Evolutionary conservation across 1,140 invertebrate species (phyloP).

Genomic region (Aphaenogaster ashmeadi): DNA sequence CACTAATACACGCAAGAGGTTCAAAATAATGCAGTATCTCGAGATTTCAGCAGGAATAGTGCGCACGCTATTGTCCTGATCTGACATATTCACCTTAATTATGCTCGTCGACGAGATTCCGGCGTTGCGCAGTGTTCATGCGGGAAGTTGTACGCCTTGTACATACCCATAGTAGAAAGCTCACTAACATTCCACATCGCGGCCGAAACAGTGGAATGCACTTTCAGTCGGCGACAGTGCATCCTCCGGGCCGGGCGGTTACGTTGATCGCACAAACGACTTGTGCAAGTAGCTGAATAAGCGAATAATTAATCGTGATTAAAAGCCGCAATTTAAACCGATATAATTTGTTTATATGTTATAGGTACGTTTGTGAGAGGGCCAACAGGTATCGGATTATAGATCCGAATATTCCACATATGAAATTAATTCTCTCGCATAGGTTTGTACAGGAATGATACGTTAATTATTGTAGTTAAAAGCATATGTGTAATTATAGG

Average conservation of each 20-base stretch:
- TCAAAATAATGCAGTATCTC: not conserved
- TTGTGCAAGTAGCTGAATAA: conserved; percentile 36
- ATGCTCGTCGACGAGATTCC: conserved; percentile 77
- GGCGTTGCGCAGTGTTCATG: conserved; percentile 65
- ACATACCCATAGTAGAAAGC: conserved; percentile 55
- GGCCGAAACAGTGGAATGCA: conserved; percentile 81
- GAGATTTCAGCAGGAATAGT: conserved; percentile 4
- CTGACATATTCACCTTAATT: conserved; percentile 78
- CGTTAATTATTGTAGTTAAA: not conserved
- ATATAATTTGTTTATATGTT: conserved; percentile 67
- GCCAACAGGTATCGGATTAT: not conserved
- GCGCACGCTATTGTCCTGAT: conserved; percentile 36
- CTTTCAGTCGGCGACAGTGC: conserved; percentile 63
- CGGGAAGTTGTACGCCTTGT: conserved; percentile 72
- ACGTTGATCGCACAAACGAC: conserved; percentile 31
- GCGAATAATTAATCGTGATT: conserved; percentile 60
- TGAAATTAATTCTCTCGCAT: conserved; percentile 15
- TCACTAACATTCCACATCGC: conserved; percentile 69
- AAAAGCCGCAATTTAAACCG: conserved; percentile 54
- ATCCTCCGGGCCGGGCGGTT: conserved; percentile 23
- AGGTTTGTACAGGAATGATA: not conserved
- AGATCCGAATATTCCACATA: not conserved
- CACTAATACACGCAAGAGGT: not conserved
- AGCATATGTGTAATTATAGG: not conserved
- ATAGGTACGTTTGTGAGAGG: conserved; percentile 49